A percentile compares a stretch with the other conserved stretches of the same genome.
These are phyloP conservation scores for Gadus chalcogrammus DNA, from an alignment of 2,113 vertebrate species.

Conservation along the genomic window DNA sequence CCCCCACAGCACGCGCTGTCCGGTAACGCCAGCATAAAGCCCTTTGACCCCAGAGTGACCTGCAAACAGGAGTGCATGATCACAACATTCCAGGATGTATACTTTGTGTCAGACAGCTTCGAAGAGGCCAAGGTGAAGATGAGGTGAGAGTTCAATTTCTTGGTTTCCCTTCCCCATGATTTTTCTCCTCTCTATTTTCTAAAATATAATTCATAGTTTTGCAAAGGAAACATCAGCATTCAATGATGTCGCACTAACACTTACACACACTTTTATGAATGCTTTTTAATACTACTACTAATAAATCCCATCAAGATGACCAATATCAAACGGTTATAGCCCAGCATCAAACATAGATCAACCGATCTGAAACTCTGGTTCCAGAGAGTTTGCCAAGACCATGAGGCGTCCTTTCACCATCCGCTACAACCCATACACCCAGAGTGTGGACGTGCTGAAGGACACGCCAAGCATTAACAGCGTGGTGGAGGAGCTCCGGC, in stretches of 20 bases:
- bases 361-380: constrained; percentile 3
- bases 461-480: constrained; percentile 87
- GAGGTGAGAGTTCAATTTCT: constrained; percentile 73
- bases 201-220: background rate
- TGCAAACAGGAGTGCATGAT: constrained; percentile 94
- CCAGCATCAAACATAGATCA: background rate
- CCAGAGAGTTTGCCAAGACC: constrained; percentile 96
- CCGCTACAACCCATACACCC: constrained; percentile 94
- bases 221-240: no score
- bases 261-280: no score
- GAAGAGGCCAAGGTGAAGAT: constrained; percentile 96
- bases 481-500: constrained; percentile 84
- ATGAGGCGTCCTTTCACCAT: constrained; percentile 95
- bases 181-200: no score
- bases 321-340: background rate
- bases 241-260: no score
- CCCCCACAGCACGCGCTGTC: constrained; percentile 83
- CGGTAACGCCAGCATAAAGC: constrained; percentile 83
- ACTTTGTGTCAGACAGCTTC: constrained; percentile 94
- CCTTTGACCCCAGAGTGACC: constrained; percentile 88
- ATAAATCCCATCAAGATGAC: no score
- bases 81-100: constrained; percentile 93
- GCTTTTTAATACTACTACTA: no score
- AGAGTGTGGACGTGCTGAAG: constrained; percentile 88
- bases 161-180: no score